Percentiles rank a stretch among this genome's conserved stretches.
These are phyloP conservation scores for Eurypyga helias DNA, from an alignment of 2,113 vertebrate species.

Conservation along the genomic window DNA sequence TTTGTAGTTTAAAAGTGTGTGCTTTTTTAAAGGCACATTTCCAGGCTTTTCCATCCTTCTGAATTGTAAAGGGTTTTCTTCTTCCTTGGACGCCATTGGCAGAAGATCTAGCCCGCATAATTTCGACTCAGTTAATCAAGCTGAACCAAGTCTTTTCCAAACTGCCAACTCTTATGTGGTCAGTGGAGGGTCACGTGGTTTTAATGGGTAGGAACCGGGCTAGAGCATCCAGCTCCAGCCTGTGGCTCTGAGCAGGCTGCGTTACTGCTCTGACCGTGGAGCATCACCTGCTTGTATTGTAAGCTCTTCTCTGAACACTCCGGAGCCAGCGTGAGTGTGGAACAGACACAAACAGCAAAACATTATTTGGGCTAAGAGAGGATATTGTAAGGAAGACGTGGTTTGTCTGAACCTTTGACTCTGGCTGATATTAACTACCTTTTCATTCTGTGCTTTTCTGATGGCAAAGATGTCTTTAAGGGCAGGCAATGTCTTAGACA, in stretches of 20 bases:
- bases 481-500: not conserved
- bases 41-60: not conserved
- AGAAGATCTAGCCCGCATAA: not conserved
- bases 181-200: not conserved
- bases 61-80: not conserved
- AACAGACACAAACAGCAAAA: not conserved
- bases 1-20: not conserved
- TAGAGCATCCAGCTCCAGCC: not conserved
- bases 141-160: not conserved
- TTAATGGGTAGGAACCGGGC: not conserved
- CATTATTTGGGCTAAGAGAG: not conserved
- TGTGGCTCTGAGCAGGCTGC: not conserved
- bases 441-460: not conserved
- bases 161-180: not conserved
- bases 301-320: not conserved
- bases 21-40: not conserved
- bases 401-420: not conserved
- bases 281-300: not conserved
- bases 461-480: not conserved
- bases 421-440: not conserved
- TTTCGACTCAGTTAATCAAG: not conserved
- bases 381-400: not conserved
- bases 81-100: not conserved
- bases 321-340: not conserved
- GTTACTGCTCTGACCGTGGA: fast-evolving